Base-by-base conservation (phyloP, 2,113 vertebrate species). In the Psilopsiagon aymara region DNA sequence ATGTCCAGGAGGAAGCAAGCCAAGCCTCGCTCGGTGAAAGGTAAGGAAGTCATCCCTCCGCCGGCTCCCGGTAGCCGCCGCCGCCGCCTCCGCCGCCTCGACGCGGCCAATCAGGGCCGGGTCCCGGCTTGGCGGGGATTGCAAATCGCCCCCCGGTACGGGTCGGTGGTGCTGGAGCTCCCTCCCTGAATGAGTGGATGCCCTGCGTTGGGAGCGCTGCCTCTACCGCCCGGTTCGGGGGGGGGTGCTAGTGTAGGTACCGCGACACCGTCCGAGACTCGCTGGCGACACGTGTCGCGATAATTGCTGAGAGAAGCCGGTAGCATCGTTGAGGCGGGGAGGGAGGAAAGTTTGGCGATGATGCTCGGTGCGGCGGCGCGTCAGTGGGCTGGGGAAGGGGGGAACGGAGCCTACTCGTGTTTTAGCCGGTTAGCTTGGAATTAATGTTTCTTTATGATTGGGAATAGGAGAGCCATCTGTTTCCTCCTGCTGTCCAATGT, bases 1-100 rank as follows among this genome's bases (percentile, higher is more conserved):
- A 99, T 99, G 99, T 99, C 99, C 96, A 99, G 99, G 95, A 98
- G 99, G 96, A 99, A 99, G 98, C 99, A 99, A 98, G 99, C 99
- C 98, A 99, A 99, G 95, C 99, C 99, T 91, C 99, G 99, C 95
- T 99, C 99, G 94, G 99, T 99, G 85, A 99, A 99, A 99, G 99
- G 99, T 99, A 98, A 99, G 98, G 75, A 79, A 53, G 70, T 18
- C 53, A 55, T 33, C 88, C 88, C 78, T 86, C 63, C 94, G 59
- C 71, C 68, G 73, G 63, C 53, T 66, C 63, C 75, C 74, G 82
- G 78, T 60, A 82, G 76, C 86, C 67, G 67, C 84, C 67, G 67
- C 84, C 62, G 31, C 82, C 91, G 87, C 93, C 93, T 78, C 92
- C 53, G 86, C 90, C 71, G 90, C 92, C 68, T 63, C 97, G 93